These are phyloP conservation scores for Neolamprologus sp. DNA, from an alignment of 2,113 vertebrate species.

Conservation along the genomic window DNA sequence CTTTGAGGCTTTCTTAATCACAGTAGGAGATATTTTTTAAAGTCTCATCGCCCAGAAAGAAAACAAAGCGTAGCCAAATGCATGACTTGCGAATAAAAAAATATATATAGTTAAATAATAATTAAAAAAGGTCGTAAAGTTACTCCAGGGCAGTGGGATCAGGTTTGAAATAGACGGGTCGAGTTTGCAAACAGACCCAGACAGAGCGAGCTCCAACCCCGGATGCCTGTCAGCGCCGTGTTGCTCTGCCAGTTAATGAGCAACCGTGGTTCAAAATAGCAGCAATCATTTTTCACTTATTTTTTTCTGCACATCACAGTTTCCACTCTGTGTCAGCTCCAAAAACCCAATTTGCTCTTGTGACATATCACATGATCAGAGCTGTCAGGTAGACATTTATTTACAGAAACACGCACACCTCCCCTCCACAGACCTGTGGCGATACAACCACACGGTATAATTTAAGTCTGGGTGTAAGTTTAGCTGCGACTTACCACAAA, in stretches of 20 bases:
- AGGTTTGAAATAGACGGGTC: background rate
- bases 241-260: background rate
- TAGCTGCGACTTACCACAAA: background rate
- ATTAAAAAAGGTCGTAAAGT: accelerated
- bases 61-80: background rate
- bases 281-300: background rate
- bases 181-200: background rate
- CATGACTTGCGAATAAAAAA: accelerated
- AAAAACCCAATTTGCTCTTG: background rate
- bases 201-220: background rate
- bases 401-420: background rate
- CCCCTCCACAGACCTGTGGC: background rate
- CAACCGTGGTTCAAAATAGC: background rate
- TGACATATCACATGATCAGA: background rate
- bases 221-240: background rate
- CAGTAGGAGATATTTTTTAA: background rate
- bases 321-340: background rate
- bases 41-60: accelerated
- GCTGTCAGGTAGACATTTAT: background rate
- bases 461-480: background rate
- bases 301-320: background rate
- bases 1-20: background rate
- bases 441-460: background rate
- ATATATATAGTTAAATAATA: background rate
- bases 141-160: accelerated